These are phyloP conservation scores for Probaryconus sp. DNA, from an alignment of 1,140 invertebrate species.

Conservation along the genomic window DNA sequence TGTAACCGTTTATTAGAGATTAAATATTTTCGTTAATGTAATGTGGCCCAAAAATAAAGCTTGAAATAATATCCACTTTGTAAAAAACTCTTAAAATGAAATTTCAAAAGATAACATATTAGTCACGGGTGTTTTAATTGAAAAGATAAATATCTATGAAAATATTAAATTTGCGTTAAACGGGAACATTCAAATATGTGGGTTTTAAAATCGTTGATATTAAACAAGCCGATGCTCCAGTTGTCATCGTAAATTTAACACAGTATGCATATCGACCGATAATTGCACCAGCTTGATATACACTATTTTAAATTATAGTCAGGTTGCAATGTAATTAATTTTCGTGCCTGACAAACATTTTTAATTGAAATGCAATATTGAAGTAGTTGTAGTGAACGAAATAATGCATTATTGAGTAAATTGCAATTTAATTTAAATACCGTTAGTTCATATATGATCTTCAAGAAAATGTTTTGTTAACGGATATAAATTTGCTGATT, in stretches of 20 bases:
- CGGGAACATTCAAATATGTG: constrained; percentile 10
- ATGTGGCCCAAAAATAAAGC: no score
- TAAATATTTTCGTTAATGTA: no score
- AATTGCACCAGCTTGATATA: constrained; percentile 55
- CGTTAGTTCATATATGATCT: no score
- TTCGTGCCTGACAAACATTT: constrained; percentile 24
- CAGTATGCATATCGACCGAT: constrained; percentile 59
- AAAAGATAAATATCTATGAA: not conserved
- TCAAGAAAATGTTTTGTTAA: no score
- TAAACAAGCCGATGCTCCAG: constrained; percentile 52
- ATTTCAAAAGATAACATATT: no score
- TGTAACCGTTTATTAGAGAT: no score
- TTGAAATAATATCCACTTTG: no score
- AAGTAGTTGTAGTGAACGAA: constrained; percentile 2
- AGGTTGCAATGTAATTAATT: constrained; percentile 61
- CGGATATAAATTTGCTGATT: no score
- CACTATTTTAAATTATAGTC: constrained; percentile 59
- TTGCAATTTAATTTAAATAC: no score
- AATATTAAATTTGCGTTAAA: constrained; percentile 9
- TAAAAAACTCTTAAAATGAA: no score
- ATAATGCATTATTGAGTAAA: not conserved
- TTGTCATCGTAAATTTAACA: constrained; percentile 58
- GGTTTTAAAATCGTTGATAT: constrained; percentile 36
- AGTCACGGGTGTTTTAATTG: not conserved
- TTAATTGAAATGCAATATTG: not conserved